Conservation (phyloP, 2,888 invertebrate genomes). For the Melieria omissa region DNA sequence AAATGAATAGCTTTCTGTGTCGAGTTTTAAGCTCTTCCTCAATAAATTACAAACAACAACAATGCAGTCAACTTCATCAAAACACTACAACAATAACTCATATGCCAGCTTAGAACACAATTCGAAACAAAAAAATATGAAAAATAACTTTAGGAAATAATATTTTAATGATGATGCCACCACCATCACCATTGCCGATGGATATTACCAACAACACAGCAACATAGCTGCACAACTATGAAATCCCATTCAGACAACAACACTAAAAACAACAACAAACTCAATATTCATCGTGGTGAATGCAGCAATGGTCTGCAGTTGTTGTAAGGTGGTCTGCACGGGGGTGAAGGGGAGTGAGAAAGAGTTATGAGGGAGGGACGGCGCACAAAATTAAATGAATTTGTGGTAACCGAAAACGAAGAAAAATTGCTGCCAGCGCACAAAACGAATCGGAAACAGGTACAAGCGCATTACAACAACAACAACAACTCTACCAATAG, state of each 20-base stretch:
- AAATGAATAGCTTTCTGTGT: no score
- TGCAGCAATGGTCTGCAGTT: no score
- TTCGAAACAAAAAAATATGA: constrained; percentile 28
- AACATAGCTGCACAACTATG: neutral
- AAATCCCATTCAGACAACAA: neutral
- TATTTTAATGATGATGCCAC: constrained; percentile 58
- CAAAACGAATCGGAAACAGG: constrained; percentile 43
- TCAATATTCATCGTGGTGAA: neutral
- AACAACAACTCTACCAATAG: constrained; percentile 45
- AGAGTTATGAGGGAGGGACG: neutral
- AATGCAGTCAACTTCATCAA: neutral
- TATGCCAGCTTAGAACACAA: neutral
- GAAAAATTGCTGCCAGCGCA: constrained; percentile 32
- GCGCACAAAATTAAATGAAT: neutral
- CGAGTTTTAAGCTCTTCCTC: no score
- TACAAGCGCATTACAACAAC: constrained; percentile 19
- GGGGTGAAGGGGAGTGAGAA: no score
- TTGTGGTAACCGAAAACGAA: neutral
- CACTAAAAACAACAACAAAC: constrained; percentile 16
- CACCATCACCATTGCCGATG: neutral
- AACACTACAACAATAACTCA: neutral
- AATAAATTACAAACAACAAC: neutral
- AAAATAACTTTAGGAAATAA: constrained; percentile 53
- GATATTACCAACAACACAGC: neutral
- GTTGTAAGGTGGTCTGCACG: no score